phyloP scores from a whole-genome alignment of 2,797 vertebrate species.

The Remorina albescens region DNA sequence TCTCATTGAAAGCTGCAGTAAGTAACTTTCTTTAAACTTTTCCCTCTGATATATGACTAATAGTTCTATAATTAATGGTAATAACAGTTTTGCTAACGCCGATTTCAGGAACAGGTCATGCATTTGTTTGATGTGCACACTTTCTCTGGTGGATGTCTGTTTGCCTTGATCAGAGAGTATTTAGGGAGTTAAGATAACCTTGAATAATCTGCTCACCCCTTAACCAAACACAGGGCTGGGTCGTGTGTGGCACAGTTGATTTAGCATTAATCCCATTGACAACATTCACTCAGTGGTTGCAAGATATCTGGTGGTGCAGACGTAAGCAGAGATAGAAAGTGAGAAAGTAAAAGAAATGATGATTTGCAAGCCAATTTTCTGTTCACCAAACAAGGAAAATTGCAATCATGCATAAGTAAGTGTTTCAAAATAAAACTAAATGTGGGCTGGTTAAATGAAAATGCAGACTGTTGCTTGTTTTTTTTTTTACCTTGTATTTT shows the following conservation, averaged over 20 bases:
- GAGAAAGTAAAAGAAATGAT: constrained; percentile 32
- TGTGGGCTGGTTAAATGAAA: constrained; percentile 32
- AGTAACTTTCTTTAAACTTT: constrained; percentile 31
- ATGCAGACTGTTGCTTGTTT: neutral
- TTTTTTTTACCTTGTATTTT: constrained; percentile 19
- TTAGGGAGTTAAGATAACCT: constrained; percentile 69
- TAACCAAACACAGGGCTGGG: constrained; percentile 43
- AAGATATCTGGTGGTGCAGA: constrained; percentile 43
- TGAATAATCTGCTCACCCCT: constrained; percentile 65
- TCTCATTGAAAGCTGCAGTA: constrained; percentile 14
- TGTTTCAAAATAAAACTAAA: constrained; percentile 29
- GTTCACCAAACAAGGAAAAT: constrained; percentile 38
- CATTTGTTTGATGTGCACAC: constrained; percentile 57
- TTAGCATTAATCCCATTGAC: constrained; percentile 60
- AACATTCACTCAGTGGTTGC: constrained; percentile 49
- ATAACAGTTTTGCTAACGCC: constrained; percentile 26
- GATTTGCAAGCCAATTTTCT: constrained; percentile 27
- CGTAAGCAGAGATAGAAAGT: constrained; percentile 2
- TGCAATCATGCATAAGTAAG: constrained; percentile 32
- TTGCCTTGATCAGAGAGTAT: constrained; percentile 58
- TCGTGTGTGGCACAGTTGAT: constrained; percentile 49
- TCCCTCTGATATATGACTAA: constrained; percentile 32
- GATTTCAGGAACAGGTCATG: constrained; percentile 39
- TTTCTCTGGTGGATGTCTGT: constrained; percentile 28
- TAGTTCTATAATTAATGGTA: constrained; percentile 45